phyloP scores from a whole-genome alignment of 2,888 invertebrate species.

The Thymelicus acteon region DNA sequence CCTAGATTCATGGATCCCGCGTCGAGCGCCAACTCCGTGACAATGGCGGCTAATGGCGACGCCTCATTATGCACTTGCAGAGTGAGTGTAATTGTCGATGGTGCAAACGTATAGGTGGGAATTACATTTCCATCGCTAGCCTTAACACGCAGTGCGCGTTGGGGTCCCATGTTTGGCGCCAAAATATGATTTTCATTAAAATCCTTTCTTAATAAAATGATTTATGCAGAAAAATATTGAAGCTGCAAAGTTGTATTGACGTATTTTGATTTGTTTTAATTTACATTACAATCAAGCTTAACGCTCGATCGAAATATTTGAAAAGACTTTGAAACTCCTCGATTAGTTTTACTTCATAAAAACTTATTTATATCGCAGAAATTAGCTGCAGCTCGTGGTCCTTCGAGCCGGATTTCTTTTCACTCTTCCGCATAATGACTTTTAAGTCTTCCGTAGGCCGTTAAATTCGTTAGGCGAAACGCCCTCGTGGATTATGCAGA shows the following conservation, averaged over 20 bases:
- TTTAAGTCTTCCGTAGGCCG: conserved; percentile 24
- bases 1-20: conserved; percentile 50
- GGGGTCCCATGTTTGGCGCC: conserved; percentile 24
- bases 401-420: conserved; percentile 35
- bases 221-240: not conserved
- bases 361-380: conserved; percentile 32
- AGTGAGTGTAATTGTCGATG: conserved; percentile 40
- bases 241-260: conserved; percentile 1
- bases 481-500: conserved; percentile 39
- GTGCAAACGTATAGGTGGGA: conserved; percentile 34
- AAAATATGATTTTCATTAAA: not conserved
- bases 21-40: conserved; percentile 63
- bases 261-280: conserved; percentile 14
- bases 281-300: conserved; percentile 17
- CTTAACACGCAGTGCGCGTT: not conserved
- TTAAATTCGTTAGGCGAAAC: conserved; percentile 34
- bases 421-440: conserved; percentile 28
- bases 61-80: conserved; percentile 60
- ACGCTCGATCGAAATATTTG: conserved; percentile 26
- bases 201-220: not conserved
- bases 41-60: conserved; percentile 73
- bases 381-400: conserved; percentile 24
- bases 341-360: conserved; percentile 30
- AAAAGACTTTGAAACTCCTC: conserved; percentile 16
- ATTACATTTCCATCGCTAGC: conserved; percentile 24